Evolutionary conservation across 37 sponge, comb jelly and placozoan species (phyloP), one percentile per base, ranked within the genome.

Genomic region (Halichondria panicea): DNA sequence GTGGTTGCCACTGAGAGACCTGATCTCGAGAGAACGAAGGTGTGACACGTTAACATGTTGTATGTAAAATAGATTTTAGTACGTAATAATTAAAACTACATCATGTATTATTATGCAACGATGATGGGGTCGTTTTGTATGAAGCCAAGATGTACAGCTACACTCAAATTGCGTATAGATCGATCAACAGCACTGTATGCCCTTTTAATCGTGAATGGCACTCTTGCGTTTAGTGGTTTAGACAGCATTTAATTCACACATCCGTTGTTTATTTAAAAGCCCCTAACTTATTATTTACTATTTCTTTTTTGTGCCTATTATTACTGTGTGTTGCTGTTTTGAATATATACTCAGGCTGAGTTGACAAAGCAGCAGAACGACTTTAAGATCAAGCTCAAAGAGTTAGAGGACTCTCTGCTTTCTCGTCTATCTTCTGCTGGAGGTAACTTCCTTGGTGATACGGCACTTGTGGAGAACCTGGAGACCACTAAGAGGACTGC

Each of bases 371-470:
- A 95, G 60, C 99, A 98, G 83, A 98, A 98, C 67, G 95, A 98
- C 65, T 98, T 98, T 68, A 98, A 98, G 86, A 98, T 98, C 79
- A 92, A 85, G 68, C 84, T 98, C 78, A 98, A 98, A 77, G 96
- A 95, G 59, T 69, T 98, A 22, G 96, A 98, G 71, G 99, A 98
- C 59, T 83, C 83, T 44, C 80, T 98, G 3, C 84, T 98, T 30
- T 83, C 88, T 31, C 90, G 99, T 43, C 84, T 98, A 45, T 98
- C 99, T 15, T 92, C 99, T 43, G 99, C 99, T 63, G 96, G 88
- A 43, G 99, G 99, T 1, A 95, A 98, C 82, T 92, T 98, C 86
- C 85, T 98, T 34, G 93, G 93, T 19, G 99, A 98, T 67, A 95
- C 95, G 18, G 88, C 96, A 22, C 89, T 98, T 22, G 99, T 98